phyloP scores from a whole-genome alignment of 1,140 invertebrate genomes.

The Rhopalosiphum maidis region DNA sequence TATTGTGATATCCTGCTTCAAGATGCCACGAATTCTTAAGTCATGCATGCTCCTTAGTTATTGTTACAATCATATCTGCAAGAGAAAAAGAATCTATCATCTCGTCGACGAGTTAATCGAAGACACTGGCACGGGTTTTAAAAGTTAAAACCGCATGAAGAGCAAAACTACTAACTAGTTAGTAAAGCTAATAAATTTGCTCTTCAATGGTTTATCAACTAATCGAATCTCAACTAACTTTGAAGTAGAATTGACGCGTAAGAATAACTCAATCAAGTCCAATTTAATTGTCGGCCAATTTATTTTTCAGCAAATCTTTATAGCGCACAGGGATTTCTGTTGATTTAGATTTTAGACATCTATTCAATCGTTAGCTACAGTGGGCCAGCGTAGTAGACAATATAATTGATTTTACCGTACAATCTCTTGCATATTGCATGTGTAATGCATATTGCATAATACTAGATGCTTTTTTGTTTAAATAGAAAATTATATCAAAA shows the following conservation, averaged over 20 bases:
- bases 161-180: not conserved
- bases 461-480: not conserved
- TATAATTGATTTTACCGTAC: not conserved
- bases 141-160: not conserved
- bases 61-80: not conserved
- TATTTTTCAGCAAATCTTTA: not conserved
- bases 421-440: not conserved
- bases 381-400: not conserved
- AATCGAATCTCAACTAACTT: not conserved
- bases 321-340: not conserved
- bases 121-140: not conserved
- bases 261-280: not conserved
- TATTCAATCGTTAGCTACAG: not conserved
- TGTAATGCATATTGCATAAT: too few relatives aligned
- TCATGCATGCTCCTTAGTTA: not conserved
- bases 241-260: not conserved
- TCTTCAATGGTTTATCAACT: not conserved
- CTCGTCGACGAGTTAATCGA: not conserved
- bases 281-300: not conserved
- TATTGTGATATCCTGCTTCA: not conserved
- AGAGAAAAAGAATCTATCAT: not conserved
- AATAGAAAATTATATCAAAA: not conserved
- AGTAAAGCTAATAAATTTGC: not conserved
- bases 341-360: not conserved
- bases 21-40: not conserved